Conservation (phyloP, 2,113 vertebrate species). For the Pangasianodon gigas region DNA sequence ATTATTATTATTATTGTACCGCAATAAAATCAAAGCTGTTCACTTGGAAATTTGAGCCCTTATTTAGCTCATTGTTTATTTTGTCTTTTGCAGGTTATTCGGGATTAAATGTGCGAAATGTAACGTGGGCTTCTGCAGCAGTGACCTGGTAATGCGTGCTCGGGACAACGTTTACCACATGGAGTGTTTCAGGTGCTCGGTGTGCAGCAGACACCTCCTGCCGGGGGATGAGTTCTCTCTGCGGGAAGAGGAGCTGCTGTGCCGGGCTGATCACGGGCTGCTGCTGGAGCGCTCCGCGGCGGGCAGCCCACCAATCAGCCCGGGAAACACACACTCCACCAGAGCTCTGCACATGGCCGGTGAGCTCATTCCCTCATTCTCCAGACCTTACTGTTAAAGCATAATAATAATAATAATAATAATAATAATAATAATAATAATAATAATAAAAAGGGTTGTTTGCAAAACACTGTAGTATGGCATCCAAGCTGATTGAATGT, state of each 20-base stretch:
- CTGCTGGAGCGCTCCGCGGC: constrained; percentile 76
- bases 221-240: constrained; percentile 96
- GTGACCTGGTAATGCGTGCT: constrained; percentile 94
- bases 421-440: constrained; percentile 41
- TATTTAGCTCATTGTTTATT: constrained; percentile 33
- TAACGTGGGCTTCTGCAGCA: constrained; percentile 90
- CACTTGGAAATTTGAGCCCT: neutral
- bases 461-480: neutral
- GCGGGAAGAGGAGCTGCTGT: constrained; percentile 90
- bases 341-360: constrained; percentile 82
- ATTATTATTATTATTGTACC: neutral
- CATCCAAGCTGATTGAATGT: neutral
- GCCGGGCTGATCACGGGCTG: constrained; percentile 86
- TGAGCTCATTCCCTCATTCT: constrained; percentile 50
- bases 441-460: neutral
- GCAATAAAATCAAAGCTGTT: neutral
- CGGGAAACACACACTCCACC: constrained; percentile 70
- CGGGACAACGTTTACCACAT: constrained; percentile 92
- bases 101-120: constrained; percentile 94
- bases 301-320: constrained; percentile 82
- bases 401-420: constrained; percentile 28
- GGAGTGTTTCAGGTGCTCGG: constrained; percentile 94
- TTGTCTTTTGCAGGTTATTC: constrained; percentile 82
- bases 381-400: neutral
- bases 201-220: constrained; percentile 90